Evolutionary conservation across 2,888 invertebrate genomes (phyloP).

Genomic region (Mesoligia furuncula): DNA sequence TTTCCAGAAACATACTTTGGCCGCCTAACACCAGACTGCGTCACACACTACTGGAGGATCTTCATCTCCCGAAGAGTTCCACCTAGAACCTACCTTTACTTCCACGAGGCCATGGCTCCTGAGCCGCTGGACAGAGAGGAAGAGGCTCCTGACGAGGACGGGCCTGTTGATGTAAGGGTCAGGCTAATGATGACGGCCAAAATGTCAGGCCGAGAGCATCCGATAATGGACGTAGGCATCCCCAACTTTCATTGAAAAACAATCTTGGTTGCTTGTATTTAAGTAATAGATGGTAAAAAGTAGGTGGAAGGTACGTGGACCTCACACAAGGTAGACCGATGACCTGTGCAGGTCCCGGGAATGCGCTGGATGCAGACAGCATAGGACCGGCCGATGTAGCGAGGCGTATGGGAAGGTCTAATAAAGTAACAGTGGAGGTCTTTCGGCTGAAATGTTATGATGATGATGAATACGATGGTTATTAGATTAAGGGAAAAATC

Average conservation of each 20-base stretch:
- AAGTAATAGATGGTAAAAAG: not conserved
- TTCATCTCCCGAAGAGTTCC: slow-evolving; percentile 72
- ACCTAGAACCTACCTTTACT: slow-evolving; percentile 78
- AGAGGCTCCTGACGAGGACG: slow-evolving; percentile 12
- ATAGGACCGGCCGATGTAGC: too few relatives aligned
- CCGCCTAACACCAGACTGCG: slow-evolving; percentile 72
- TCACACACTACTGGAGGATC: slow-evolving; percentile 72
- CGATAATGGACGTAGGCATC: slow-evolving; percentile 44
- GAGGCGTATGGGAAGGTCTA: too few relatives aligned
- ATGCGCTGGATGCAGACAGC: not conserved
- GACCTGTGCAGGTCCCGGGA: too few relatives aligned
- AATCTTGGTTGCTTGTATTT: not conserved
- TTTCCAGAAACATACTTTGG: slow-evolving; percentile 69
- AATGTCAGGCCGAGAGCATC: slow-evolving; percentile 24
- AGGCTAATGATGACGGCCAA: slow-evolving; percentile 26
- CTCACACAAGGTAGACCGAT: too few relatives aligned
- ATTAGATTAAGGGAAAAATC: not conserved
- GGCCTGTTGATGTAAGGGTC: slow-evolving; percentile 57
- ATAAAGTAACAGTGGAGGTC: not conserved
- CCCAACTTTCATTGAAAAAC: slow-evolving; percentile 18
- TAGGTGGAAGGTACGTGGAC: not conserved
- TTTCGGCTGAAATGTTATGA: not conserved
- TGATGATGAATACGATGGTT: not conserved
- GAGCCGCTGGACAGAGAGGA: slow-evolving; percentile 12
- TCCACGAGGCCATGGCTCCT: slow-evolving; percentile 73